Percentiles rank a stretch among this genome's conserved stretches.
Conservation (phyloP, 2,797 vertebrate species). For the Phalanger gymnotis region DNA sequence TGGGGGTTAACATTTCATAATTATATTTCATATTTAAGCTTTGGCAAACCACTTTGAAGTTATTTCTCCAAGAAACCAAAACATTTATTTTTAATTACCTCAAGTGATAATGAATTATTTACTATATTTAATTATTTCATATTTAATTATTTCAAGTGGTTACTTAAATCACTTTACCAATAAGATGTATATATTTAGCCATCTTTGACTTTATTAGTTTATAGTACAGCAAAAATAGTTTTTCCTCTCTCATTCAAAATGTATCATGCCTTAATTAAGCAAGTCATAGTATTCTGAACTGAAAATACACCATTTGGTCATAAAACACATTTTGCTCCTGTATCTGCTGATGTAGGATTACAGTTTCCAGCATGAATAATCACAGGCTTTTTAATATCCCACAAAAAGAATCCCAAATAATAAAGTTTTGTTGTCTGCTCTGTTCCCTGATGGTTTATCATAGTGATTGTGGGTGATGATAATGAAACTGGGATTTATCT, state of each 20-base stretch:
- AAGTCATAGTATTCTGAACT: slow-evolving; percentile 24
- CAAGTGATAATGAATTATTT: background rate
- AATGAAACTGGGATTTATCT: slow-evolving; percentile 38
- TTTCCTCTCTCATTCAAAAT: slow-evolving; percentile 36
- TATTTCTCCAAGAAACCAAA: slow-evolving; percentile 41
- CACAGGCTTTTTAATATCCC: slow-evolving; percentile 35
- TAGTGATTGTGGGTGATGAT: slow-evolving; percentile 38
- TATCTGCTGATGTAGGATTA: slow-evolving; percentile 8
- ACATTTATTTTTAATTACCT: slow-evolving; percentile 53
- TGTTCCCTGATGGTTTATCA: background rate
- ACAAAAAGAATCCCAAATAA: slow-evolving; percentile 11
- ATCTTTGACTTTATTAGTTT: slow-evolving; percentile 49
- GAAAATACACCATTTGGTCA: background rate
- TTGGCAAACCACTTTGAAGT: slow-evolving; percentile 30
- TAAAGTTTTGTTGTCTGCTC: slow-evolving; percentile 1
- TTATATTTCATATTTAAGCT: slow-evolving; percentile 50
- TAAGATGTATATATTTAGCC: background rate
- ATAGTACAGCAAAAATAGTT: slow-evolving; percentile 41
- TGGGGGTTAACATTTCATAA: slow-evolving; percentile 47
- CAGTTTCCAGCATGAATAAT: slow-evolving; percentile 37
- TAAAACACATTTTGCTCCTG: slow-evolving; percentile 44
- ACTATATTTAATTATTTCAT: background rate
- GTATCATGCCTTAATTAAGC: slow-evolving; percentile 51
- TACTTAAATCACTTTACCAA: slow-evolving; percentile 41
- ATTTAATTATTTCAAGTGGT: background rate